A percentile compares a stretch with the other conserved stretches of the same genome.
phyloP scores from a whole-genome alignment of 2,888 invertebrate species.

The Cremastinae sp. region DNA sequence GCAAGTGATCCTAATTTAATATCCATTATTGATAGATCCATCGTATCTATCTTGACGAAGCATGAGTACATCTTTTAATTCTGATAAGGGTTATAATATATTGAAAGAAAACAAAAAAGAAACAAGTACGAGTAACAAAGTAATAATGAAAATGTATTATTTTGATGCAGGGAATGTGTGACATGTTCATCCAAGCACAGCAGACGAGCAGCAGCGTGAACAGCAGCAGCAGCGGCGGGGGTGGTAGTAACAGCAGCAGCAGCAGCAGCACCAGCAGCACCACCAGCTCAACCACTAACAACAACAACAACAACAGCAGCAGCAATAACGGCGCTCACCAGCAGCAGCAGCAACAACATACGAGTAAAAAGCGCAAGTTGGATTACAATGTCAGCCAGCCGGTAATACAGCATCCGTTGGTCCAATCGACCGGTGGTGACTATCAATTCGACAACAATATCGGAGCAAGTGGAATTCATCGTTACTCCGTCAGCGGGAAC shows the following conservation, averaged over 20 bases:
- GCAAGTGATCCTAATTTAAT: too few species aligned
- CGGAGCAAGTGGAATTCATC: constrained; percentile 78
- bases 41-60: too few species aligned
- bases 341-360: too few species aligned
- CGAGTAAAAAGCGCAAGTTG: constrained; percentile 81
- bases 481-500: constrained; percentile 78
- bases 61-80: too few species aligned
- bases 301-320: constrained; percentile 76
- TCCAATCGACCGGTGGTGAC: constrained; percentile 79
- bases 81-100: too few species aligned
- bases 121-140: too few species aligned
- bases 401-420: constrained; percentile 79
- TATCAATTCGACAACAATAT: constrained; percentile 81
- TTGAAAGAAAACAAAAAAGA: too few species aligned
- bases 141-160: background rate
- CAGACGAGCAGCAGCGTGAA: constrained; percentile 83
- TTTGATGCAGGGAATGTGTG: constrained; percentile 88
- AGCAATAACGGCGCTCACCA: constrained; percentile 78
- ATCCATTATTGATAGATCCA: too few species aligned
- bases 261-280: too few species aligned
- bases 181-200: constrained; percentile 90
- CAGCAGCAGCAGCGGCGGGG: constrained; percentile 80
- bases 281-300: too few species aligned
- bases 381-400: constrained; percentile 80
- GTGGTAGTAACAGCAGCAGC: too few species aligned